Conservation (phyloP, 2,113 vertebrate species). For the Leucoraja erinaceus region DNA sequence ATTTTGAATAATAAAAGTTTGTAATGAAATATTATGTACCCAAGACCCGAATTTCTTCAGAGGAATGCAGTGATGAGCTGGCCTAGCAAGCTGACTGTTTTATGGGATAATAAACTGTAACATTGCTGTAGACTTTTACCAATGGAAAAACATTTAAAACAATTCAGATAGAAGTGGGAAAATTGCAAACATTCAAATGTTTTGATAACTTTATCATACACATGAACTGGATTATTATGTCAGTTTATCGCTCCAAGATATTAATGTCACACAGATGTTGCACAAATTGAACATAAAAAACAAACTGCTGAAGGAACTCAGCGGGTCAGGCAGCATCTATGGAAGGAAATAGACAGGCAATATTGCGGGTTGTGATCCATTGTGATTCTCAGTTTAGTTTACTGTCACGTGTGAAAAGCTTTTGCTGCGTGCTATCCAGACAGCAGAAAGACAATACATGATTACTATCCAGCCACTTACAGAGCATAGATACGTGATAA, state of each 20-base stretch:
- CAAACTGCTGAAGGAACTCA: neutral
- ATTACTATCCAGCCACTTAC: no score
- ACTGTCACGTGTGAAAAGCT: no score
- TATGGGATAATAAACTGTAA: neutral
- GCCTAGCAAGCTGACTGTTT: neutral
- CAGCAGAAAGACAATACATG: no score
- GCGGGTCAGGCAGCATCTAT: no score
- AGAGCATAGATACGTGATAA: no score
- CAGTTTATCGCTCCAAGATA: neutral
- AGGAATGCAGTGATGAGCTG: neutral
- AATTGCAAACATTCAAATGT: neutral
- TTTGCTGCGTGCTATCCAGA: no score
- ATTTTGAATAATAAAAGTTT: neutral
- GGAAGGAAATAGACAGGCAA: no score
- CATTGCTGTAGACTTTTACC: neutral
- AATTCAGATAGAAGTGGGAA: neutral
- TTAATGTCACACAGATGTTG: neutral
- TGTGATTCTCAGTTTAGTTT: no score
- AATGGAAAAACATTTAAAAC: neutral
- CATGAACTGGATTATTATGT: no score
- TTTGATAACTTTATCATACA: neutral
- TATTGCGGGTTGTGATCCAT: no score
- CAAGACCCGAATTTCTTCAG: neutral
- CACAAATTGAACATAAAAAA: neutral
- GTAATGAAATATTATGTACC: no score